Conservation (phyloP, 2,888 invertebrate genomes). For the Caenorhabditis sp. region DNA sequence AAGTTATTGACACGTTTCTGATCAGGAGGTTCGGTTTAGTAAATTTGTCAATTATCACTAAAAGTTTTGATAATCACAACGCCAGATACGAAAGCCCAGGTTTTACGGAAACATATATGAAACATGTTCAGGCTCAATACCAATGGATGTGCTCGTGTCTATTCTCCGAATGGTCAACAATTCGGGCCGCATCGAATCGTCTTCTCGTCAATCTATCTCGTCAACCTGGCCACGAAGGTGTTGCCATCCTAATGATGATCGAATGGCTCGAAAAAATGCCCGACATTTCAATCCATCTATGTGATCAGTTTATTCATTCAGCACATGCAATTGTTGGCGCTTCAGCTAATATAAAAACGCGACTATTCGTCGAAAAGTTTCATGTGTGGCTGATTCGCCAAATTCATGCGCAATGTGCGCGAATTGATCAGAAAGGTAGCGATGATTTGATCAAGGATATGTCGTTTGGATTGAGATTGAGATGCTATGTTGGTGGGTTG, state of each 20-base stretch:
- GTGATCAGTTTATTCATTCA: constrained; percentile 45
- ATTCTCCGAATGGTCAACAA: constrained; percentile 44
- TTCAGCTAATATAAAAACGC: constrained; percentile 32
- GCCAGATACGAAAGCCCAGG: too few species aligned
- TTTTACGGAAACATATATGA: too few species aligned
- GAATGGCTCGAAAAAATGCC: constrained; percentile 22
- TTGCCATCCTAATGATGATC: constrained; percentile 32
- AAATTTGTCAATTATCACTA: too few species aligned
- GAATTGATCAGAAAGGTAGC: constrained; percentile 10
- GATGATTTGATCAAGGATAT: constrained; percentile 14
- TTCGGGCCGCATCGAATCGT: constrained; percentile 37
- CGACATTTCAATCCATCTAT: constrained; percentile 11
- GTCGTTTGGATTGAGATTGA: constrained; percentile 29
- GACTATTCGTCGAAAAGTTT: constrained; percentile 47
- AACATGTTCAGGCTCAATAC: constrained; percentile 8
- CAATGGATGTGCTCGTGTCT: constrained; percentile 47
- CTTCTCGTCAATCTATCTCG: constrained; percentile 30
- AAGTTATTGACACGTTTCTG: too few species aligned
- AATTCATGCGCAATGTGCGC: constrained; percentile 33
- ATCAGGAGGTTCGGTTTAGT: too few species aligned
- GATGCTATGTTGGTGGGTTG: constrained; percentile 22
- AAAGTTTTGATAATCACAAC: too few species aligned
- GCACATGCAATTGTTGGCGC: constrained; percentile 34
- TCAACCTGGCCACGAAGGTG: constrained; percentile 32
- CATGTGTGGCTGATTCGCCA: constrained; percentile 41